phyloP scores from a whole-genome alignment of 2,113 vertebrate species.

The Nothoprocta perdicaria region DNA sequence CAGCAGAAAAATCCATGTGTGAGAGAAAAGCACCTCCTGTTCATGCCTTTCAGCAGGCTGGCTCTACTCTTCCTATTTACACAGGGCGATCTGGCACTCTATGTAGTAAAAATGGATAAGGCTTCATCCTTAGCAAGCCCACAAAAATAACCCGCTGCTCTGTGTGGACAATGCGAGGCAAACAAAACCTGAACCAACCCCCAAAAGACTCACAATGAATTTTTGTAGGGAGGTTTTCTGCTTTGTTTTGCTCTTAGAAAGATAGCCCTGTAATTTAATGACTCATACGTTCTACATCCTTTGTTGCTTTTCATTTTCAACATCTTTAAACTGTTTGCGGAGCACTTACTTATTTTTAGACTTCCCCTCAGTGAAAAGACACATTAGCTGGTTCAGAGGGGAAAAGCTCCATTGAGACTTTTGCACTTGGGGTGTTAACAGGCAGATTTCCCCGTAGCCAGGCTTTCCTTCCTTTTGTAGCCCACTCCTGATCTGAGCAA shows the following conservation, averaged over 20 bases:
- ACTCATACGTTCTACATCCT: slow-evolving; percentile 75
- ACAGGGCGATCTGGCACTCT: background rate
- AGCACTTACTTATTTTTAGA: slow-evolving; percentile 77
- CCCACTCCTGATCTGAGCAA: fast-evolving
- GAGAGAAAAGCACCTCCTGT: background rate
- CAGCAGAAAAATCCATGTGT: fast-evolving
- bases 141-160: background rate
- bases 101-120: background rate
- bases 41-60: background rate
- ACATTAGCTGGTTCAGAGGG: slow-evolving; percentile 25
- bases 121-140: background rate
- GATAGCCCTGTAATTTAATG: slow-evolving; percentile 77
- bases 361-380: slow-evolving; percentile 63
- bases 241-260: slow-evolving; percentile 63
- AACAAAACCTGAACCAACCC: background rate
- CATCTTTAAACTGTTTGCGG: slow-evolving; percentile 80
- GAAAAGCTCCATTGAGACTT: slow-evolving; percentile 47
- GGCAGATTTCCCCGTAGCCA: background rate
- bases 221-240: background rate
- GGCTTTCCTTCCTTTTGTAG: background rate
- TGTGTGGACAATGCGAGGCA: background rate
- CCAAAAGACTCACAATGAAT: background rate
- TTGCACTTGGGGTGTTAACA: slow-evolving; percentile 16
- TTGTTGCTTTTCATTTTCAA: slow-evolving; percentile 81
- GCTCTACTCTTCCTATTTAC: fast-evolving